Base-by-base conservation (phyloP, 2,113 vertebrate species). In the Clupea harengus region DNA sequence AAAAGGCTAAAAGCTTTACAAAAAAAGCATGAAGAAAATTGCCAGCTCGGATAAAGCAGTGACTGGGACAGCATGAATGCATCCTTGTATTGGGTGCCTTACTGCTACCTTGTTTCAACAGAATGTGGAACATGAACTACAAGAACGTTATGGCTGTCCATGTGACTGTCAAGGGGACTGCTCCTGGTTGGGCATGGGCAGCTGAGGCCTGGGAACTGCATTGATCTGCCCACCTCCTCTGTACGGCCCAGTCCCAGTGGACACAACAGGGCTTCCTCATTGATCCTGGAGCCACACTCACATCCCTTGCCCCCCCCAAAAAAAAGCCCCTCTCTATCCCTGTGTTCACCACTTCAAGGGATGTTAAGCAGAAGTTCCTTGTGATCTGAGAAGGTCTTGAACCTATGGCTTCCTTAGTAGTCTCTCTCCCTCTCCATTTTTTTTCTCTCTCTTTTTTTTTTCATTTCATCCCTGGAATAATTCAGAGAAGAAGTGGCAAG, bases 291-390 rank as follows among this genome's bases (percentile, higher is more conserved):
- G 39, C 90, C 88, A 85, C 91, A 93, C 91, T 94, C 91, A 93
- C 91, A 93, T 92, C 90, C 88, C 13, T 49, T 32, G 10, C 28
- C 47, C 83, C 45, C 64, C 57, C 46, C 44, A 47, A 45, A 82
- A 84, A 81, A 90, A 92, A 92, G 88, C 90, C 90, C 88, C 47
- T 47, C 90, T 92, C 88, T 91, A 93, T 93, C 92, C 91, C 85
- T 91, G 92, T 91, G 91, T 93, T 92, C 81, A 90, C 90, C 87
- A 93, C 93, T 92, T 94, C 93, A 95, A 94, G 93, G 91, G 89
- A 92, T 93, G 94, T 94, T 95, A 95, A 95, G 92, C 92, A 94
- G 91, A 91, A 93, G 94, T 92, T 94, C 93, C 93, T 90, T 94
- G 92, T 95, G 93, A 95, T 94, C 93, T 94, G 92, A 95, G 93